Evolutionary conservation across 1,140 invertebrate species (phyloP), one percentile per base, ranked within the genome.

Genomic region (Drosophila littoralis): DNA sequence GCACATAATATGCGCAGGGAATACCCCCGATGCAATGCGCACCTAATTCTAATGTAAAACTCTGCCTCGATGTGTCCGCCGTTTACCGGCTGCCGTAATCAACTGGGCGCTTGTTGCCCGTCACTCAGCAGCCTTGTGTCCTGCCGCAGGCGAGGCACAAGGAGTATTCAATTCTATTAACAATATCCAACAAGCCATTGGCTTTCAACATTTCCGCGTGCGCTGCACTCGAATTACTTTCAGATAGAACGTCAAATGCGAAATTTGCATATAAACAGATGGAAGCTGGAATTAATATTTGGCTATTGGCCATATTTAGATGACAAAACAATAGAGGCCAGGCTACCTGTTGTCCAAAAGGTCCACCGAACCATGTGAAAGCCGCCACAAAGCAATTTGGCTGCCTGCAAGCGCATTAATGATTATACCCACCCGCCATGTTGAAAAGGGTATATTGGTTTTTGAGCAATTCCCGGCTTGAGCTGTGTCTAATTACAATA

Each of bases 301-400:
- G 84, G 83, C 80, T 88, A 88, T 88, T 79, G 84, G 83, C 83
- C 83, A 89, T 88, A 88, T 88, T 89, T 77, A 88, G 84, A 77
- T 88, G 83, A 88, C 83, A 88, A 71, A 83, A 88, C 83, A 88
- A 88, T 88, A 89, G 83, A 81, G 57, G 57, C 60, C 51, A 28
- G 55, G 35, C 48, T 33, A 33, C 60, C 77, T 51, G 66, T 73
- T 35, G 22, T 28, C 22, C 22, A 28, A 28, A 28, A 28, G 22
- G 4, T 28, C 22, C 22, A 28, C 22, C 22, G 22, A 2, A 28
- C 45, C 32, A 66, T 77, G 75, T 75, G 71, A 75, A 75, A 75
- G 73, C 67, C 63, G 57, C 67, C 50, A 5, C 22, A 28, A 28
- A 28, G 22, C 22, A 28, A 28, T 28, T 28, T 28, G 22, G 22